Percentiles rank a stretch among this genome's conserved stretches.
phyloP scores from a whole-genome alignment of 92 coral and sea anemone species.

The Phymanthus crucifer region DNA sequence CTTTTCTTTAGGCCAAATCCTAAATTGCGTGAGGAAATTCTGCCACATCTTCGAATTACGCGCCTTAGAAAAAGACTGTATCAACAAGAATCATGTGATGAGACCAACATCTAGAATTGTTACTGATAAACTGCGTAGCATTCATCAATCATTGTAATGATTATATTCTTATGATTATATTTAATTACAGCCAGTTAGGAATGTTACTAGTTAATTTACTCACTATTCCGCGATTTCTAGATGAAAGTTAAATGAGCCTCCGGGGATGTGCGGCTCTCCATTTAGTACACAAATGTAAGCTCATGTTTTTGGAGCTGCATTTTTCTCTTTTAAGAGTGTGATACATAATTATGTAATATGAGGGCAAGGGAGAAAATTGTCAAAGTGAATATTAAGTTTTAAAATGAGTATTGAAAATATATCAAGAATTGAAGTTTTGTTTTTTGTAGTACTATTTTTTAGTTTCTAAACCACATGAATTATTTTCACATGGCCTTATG shows the following conservation, averaged over 20 bases:
- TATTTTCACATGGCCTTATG: no score
- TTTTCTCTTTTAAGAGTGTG: no score
- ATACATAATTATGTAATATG: no score
- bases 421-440: no score
- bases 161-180: no score
- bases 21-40: slow-evolving; percentile 1
- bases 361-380: no score
- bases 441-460: no score
- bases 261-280: not conserved
- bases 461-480: no score
- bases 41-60: slow-evolving; percentile 7
- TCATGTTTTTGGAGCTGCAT: not conserved
- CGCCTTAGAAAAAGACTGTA: not conserved
- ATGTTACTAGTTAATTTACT: not conserved
- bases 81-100: not conserved
- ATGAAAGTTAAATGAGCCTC: not conserved
- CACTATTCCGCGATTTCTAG: no score
- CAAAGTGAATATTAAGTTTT: no score
- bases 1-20: slow-evolving; percentile 4
- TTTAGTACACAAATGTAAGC: not conserved
- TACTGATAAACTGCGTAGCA: not conserved
- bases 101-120: slow-evolving; percentile 1
- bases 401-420: no score
- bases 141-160: not conserved
- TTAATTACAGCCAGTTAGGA: not conserved